Evolutionary conservation across 2,797 vertebrate genomes (phyloP), one percentile per base, ranked within the genome.

Genomic region (Rallus crepitans): DNA sequence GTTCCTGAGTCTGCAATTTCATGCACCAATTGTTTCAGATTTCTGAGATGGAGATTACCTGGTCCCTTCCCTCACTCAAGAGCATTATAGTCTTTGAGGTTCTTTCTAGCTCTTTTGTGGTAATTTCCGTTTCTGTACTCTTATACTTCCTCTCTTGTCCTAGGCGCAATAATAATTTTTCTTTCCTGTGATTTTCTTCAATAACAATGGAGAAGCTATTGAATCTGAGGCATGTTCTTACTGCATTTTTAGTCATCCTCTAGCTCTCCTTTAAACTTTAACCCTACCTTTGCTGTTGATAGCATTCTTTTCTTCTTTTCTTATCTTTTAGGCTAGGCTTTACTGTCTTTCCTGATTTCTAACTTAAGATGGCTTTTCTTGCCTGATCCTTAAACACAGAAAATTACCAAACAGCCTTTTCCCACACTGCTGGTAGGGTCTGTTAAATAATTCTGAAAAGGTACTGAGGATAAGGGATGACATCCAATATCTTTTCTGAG

Each of bases 1-100:
- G 59, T 69, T 89, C 63, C 75, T 10, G 82, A 82, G 75, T 82
- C 78, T 85, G 71, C 63, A 94, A 87, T 95, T 96, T 96, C 82
- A 87, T 85, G 87, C 87, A 82, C 78, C 78, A 87, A n/a, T 76
- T 91, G 75, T 65, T 93, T 91, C 71, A 91, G 55, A 79, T 87
- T 93, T 95, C 63, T 85, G 50, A 95, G 91, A 91, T 53, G 25
- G 59, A 92, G 73, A 82, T 84, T 87, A 89, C 40, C 37, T 55
- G 42, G 15, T 79, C 18, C 31, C 21, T 69, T 87, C 18, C 28
- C 42, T 95, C 59, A 82, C 52, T 82, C 28, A 60, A 33, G 37
- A 89, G 3, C 6, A 11, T 64, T 60, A 50, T 1, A 78, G 20
- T 21, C 59, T 87, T 75, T 61, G 30, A 89, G 50, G 17, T 76